These are phyloP conservation scores for Pteromalus puparum DNA, from an alignment of 1,140 invertebrate species.

Conservation along the genomic window DNA sequence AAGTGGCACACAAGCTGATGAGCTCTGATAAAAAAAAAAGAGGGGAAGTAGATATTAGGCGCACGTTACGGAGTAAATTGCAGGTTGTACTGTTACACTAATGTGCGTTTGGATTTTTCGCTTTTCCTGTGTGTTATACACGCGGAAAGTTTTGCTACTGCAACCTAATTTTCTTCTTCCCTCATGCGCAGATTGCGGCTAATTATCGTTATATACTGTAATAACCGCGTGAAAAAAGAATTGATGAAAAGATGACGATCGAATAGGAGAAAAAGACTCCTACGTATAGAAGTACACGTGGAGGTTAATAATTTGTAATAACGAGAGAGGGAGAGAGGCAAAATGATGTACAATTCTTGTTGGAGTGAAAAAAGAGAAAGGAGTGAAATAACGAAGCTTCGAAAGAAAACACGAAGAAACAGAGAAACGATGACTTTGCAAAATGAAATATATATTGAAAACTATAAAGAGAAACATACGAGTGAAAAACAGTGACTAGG, in stretches of 20 bases:
- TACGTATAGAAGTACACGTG: no score
- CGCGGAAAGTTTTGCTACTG: no score
- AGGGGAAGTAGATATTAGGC: neutral
- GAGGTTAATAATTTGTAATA: no score
- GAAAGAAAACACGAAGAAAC: neutral
- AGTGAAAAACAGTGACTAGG: neutral
- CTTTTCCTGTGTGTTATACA: neutral
- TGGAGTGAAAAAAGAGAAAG: neutral
- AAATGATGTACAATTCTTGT: no score
- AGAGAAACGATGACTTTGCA: neutral
- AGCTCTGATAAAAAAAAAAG: neutral
- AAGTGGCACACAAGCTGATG: conserved; percentile 2
- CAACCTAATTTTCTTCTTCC: no score
- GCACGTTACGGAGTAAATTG: no score
- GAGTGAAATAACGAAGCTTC: neutral
- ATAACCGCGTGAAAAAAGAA: no score
- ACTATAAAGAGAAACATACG: neutral
- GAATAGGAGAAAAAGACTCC: no score
- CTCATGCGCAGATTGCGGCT: no score
- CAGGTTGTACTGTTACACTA: neutral
- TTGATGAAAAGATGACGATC: no score
- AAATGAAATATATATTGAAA: neutral
- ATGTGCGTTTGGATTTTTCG: neutral
- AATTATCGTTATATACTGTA: no score
- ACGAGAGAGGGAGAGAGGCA: no score